These are phyloP conservation scores for Acutogordius australiensis DNA, from an alignment of 2,888 invertebrate genomes.

Conservation along the genomic window DNA sequence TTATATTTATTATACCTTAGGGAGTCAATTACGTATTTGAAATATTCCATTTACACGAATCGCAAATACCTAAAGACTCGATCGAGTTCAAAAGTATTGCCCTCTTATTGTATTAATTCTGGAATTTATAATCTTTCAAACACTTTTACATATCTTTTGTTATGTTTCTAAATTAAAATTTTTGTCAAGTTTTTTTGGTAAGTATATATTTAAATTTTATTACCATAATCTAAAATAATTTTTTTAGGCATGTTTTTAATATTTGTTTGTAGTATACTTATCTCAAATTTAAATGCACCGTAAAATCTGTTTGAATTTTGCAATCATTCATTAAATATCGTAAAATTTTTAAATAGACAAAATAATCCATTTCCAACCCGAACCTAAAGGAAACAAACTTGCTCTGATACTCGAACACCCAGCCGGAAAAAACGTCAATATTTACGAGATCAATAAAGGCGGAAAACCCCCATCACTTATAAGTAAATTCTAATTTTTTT, in stretches of 20 bases:
- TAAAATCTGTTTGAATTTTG: too few relatives aligned
- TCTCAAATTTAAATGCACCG: too few relatives aligned
- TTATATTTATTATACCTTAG: constrained; percentile 21
- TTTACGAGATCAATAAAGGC: constrained; percentile 6
- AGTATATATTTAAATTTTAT: not conserved
- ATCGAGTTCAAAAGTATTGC: constrained; percentile 56
- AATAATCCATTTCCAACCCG: constrained; percentile 67
- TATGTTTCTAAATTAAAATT: too few relatives aligned
- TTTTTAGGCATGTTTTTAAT: too few relatives aligned
- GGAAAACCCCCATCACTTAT: not conserved
- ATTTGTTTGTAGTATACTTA: too few relatives aligned
- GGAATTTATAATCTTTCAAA: too few relatives aligned
- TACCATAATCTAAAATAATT: not conserved
- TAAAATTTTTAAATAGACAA: constrained; percentile 22
- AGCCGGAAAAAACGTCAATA: not conserved
- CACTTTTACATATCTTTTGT: too few relatives aligned
- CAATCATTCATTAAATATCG: constrained; percentile 1
- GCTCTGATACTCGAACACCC: constrained; percentile 34
- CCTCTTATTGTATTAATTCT: too few relatives aligned
- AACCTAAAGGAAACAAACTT: constrained; percentile 77
- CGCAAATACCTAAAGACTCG: constrained; percentile 78
- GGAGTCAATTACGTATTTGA: constrained; percentile 95
- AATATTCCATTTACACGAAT: constrained; percentile 68
- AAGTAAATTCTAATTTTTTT: not conserved
- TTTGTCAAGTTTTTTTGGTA: not conserved